Conservation (phyloP, 2,113 vertebrate species). For the Donacobius atricapilla region DNA sequence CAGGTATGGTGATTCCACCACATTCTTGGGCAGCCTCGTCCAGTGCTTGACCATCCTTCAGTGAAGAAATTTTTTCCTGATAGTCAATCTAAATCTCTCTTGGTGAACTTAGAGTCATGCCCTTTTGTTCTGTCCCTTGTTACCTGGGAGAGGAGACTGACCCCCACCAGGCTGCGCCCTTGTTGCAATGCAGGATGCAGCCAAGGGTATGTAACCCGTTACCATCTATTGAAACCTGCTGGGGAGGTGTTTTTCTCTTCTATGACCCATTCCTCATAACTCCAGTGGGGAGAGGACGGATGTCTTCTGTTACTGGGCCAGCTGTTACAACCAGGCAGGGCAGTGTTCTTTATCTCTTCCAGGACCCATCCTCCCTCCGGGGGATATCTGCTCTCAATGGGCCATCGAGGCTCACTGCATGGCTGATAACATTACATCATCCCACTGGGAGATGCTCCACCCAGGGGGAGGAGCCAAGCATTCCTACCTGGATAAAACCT, state of each 20-base stretch:
- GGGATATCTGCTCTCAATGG: too few relatives aligned
- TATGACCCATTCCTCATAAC: not conserved
- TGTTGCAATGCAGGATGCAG: not conserved
- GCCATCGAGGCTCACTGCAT: too few relatives aligned
- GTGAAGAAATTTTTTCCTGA: not conserved
- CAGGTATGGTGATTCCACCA: not conserved
- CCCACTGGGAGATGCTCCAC: too few relatives aligned
- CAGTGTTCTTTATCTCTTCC: not conserved
- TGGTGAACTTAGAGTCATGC: not conserved
- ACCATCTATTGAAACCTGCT: not conserved
- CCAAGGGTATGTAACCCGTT: not conserved
- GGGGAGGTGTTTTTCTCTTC: not conserved
- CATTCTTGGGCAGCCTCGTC: not conserved
- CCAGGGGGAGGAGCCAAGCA: not conserved
- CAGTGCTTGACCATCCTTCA: too few relatives aligned
- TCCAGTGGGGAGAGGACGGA: not conserved
- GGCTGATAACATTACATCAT: too few relatives aligned
- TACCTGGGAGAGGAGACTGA: not conserved
- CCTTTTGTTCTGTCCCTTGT: not conserved
- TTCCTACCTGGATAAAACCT: not conserved
- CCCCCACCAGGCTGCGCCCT: too few relatives aligned
- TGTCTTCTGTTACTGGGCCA: not conserved
- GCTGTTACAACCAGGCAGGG: not conserved
- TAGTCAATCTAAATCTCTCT: not conserved
- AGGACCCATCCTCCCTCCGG: not conserved